Evolutionary conservation across 2,113 vertebrate species (phyloP), one percentile per base, ranked within the genome.

Genomic region (Seriola quinqueradiata): DNA sequence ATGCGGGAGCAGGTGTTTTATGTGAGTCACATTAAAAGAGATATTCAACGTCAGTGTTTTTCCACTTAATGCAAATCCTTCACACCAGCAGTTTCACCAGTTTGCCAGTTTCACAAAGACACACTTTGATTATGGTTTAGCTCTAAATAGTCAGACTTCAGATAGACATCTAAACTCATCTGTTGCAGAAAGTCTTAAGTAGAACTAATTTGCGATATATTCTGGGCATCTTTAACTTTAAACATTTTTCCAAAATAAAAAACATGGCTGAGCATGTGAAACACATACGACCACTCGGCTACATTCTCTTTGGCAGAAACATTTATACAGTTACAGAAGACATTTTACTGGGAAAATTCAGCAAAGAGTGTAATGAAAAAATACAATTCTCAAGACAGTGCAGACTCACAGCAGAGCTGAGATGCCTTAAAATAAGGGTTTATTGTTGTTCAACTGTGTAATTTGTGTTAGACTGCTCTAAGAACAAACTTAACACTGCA

Each of bases 1-100:
- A 96, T 99, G 94, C 95, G 98, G 65, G 98, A 99, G 83, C 98
- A 99, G 93, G 98, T 99, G 55, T 99, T 99, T 92, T 99, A 99
- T 81, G 98, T 99, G 94, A 99, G 98, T 97, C 77, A 46, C 34
- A n/a, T 65, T 48, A 21, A 36, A 34, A 59, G 9, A 65, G 6
- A 55, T 17, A 25, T 46, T 46, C 57, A 63, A 16, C 50, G 17
- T 46, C 80, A 55, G 25, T 40, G 17, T 65, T 82, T 69, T 66
- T 77, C 28, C 17, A 36, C 40, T 14, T 4, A 58, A 32, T 65
- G 1, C 57, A 73, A 7, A 52, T 68, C 28, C 28, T 36, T 23
- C 69, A 69, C 75, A 72, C 13, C 40, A 75, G 48, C 21, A 28
- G 28, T 28, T 28, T 28, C 28, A 28, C 28, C 28, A 28, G 46